Conservation (phyloP, 2,797 vertebrate species). For the Sparus aurata region DNA sequence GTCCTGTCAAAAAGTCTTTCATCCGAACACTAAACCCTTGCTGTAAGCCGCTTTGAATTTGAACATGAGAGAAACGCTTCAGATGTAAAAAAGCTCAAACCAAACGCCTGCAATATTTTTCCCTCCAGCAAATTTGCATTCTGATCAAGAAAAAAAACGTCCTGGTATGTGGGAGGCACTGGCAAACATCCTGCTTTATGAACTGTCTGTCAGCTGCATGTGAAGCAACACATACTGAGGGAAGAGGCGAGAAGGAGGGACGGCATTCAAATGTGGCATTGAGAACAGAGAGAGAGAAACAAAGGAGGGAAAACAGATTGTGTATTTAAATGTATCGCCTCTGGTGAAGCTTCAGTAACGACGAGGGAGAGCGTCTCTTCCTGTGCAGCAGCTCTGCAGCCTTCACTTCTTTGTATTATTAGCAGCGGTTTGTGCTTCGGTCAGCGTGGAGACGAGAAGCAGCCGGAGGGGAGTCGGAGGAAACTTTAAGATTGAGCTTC, state of each 20-base stretch:
- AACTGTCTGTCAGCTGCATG: conserved; percentile 68
- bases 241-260: conserved; percentile 16
- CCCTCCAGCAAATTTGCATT: conserved; percentile 69
- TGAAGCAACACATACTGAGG: conserved; percentile 41
- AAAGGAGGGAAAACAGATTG: conserved; percentile 38
- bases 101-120: conserved; percentile 51
- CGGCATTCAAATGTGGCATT: conserved; percentile 21
- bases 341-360: conserved; percentile 25
- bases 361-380: conserved; percentile 3
- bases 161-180: conserved; percentile 76
- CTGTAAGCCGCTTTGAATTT: conserved; percentile 4
- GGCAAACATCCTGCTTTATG: conserved; percentile 74
- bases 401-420: not conserved
- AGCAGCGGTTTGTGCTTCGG: conserved; percentile 27
- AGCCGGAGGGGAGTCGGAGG: conserved; percentile 18
- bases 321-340: conserved; percentile 33
- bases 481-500: conserved; percentile 52
- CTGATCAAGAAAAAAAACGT: conserved; percentile 64
- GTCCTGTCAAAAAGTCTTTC: conserved; percentile 19
- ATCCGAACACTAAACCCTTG: conserved; percentile 7
- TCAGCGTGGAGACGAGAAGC: conserved; percentile 5
- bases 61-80: not conserved
- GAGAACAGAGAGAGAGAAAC: conserved; percentile 25
- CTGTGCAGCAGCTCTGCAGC: conserved; percentile 33
- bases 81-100: conserved; percentile 35